Evolutionary conservation across 1,140 invertebrate species (phyloP).

Genomic region (Protaetia brevitarsis): DNA sequence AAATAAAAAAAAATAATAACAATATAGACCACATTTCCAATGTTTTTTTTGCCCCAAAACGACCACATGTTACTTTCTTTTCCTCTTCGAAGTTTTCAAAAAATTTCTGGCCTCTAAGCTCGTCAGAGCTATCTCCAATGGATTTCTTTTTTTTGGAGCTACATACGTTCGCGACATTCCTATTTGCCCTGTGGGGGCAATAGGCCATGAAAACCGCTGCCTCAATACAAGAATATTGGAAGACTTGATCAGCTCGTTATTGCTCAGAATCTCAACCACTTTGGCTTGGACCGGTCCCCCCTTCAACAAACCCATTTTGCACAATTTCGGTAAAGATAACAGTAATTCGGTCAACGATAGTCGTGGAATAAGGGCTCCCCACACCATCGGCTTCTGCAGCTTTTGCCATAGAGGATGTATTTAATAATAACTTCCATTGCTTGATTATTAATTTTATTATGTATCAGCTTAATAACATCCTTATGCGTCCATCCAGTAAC

Average conservation of each 20-base stretch:
- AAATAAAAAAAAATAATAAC: too few species aligned
- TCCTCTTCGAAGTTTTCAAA: too few species aligned
- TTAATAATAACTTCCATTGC: slow-evolving; percentile 50
- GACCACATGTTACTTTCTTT: too few species aligned
- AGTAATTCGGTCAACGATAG: slow-evolving; percentile 38
- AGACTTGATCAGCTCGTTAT: slow-evolving; percentile 48
- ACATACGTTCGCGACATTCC: slow-evolving; percentile 50
- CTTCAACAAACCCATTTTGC: slow-evolving; percentile 40
- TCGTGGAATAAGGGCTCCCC: slow-evolving; percentile 39
- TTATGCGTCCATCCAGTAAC: slow-evolving; percentile 63
- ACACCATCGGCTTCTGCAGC: slow-evolving; percentile 46
- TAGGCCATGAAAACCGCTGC: slow-evolving; percentile 53
- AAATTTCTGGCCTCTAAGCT: too few species aligned
- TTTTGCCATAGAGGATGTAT: slow-evolving; percentile 49
- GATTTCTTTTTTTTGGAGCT: too few species aligned
- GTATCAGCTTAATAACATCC: slow-evolving; percentile 64
- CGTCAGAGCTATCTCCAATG: too few species aligned
- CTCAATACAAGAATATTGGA: slow-evolving; percentile 54
- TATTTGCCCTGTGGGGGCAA: slow-evolving; percentile 50
- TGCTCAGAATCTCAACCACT: slow-evolving; percentile 50
- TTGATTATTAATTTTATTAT: slow-evolving; percentile 51
- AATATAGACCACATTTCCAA: too few species aligned
- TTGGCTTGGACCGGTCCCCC: slow-evolving; percentile 40
- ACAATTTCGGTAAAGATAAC: slow-evolving; percentile 37
- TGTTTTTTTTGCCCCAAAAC: too few species aligned